These are phyloP conservation scores for Poecile montanus DNA, from an alignment of 2,797 vertebrate species.

Conservation along the genomic window DNA sequence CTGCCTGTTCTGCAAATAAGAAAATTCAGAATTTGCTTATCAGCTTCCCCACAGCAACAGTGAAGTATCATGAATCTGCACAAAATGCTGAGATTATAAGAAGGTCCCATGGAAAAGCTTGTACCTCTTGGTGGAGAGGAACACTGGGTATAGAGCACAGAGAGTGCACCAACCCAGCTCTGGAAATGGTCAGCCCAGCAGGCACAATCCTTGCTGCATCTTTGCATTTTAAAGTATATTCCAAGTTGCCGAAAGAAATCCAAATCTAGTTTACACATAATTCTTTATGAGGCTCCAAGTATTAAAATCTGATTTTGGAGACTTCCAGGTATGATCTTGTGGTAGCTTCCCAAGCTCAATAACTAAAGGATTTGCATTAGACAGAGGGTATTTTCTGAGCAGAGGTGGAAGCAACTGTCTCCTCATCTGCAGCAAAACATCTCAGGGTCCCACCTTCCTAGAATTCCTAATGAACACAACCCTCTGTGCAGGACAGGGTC, in stretches of 20 bases:
- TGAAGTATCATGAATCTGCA: background rate
- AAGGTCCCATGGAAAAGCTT: background rate
- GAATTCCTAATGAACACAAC: background rate
- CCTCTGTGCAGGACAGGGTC: background rate
- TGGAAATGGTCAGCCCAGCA: background rate
- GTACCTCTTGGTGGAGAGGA: background rate
- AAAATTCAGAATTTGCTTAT: background rate
- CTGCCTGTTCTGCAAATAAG: background rate
- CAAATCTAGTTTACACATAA: background rate
- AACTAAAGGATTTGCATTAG: background rate
- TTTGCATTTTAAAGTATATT: background rate
- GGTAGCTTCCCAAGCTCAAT: background rate
- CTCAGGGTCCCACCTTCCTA: background rate
- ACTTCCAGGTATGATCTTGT: background rate
- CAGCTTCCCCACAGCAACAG: background rate
- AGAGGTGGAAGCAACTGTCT: background rate
- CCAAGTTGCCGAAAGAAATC: background rate
- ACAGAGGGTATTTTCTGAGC: background rate
- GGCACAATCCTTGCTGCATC: background rate
- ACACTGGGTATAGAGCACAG: background rate
- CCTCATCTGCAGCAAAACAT: background rate
- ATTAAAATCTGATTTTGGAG: background rate
- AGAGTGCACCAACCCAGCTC: background rate
- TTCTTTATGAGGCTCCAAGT: background rate
- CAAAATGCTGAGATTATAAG: background rate